phyloP scores from a whole-genome alignment of 2,888 invertebrate genomes.

The Drosophila robusta region DNA sequence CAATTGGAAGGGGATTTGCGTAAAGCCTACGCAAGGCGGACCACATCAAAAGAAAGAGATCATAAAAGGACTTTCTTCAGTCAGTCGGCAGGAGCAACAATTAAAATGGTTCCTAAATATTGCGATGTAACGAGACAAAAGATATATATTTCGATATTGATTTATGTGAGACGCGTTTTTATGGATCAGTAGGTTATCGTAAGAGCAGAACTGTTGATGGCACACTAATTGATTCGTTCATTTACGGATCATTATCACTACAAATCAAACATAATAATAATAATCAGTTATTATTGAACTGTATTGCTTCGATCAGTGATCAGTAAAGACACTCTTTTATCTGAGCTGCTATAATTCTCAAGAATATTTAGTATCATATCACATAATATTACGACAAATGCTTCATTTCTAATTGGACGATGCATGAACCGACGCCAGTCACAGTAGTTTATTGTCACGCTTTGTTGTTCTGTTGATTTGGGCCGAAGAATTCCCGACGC shows the following conservation, averaged over 20 bases:
- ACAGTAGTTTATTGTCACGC: constrained; percentile 54
- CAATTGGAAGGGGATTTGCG: constrained; percentile 27
- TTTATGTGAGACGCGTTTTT: constrained; percentile 29
- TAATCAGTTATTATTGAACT: constrained; percentile 5
- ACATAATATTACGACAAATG: constrained; percentile 21
- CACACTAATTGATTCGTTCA: constrained; percentile 1
- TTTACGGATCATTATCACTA: constrained; percentile 12
- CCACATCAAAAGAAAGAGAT: constrained; percentile 47
- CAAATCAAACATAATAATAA: constrained; percentile 23
- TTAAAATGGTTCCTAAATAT: constrained; percentile 17
- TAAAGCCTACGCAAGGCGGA: constrained; percentile 54
- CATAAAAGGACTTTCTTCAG: constrained; percentile 54
- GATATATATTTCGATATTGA: constrained; percentile 16
- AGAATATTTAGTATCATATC: constrained; percentile 12
- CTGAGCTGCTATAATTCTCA: background rate
- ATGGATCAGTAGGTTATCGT: constrained; percentile 44
- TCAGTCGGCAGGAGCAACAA: constrained; percentile 2
- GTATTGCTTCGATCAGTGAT: background rate
- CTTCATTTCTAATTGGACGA: constrained; percentile 32
- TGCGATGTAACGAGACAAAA: constrained; percentile 27
- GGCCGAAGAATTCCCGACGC: constrained; percentile 19
- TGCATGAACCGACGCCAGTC: constrained; percentile 13
- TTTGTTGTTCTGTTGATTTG: constrained; percentile 28
- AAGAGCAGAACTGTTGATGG: background rate
- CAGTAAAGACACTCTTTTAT: background rate